Base-by-base conservation (phyloP, 23 tunicate genomes). In the Trididemnum nubilum region DNA sequence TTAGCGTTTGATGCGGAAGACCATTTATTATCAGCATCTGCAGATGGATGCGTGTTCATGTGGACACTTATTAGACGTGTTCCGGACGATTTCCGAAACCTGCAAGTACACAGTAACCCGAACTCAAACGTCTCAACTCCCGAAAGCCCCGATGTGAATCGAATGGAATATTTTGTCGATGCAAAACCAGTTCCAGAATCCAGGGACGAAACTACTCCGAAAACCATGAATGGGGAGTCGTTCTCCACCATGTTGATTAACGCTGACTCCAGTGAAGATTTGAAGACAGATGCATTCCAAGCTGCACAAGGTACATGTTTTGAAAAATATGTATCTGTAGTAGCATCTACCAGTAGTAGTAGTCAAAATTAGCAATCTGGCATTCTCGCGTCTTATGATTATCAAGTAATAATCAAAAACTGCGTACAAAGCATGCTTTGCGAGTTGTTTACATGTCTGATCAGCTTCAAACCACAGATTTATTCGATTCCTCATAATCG, bases 31-130 rank as follows among this genome's bases (percentile, higher is more conserved):
- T 84, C 95, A 0, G 78, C 89, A 1, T 90, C 95, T 0, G 95
- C 95, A 35, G 95, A 90, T 50, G 79, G 89, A 25, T 90, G 95
- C 70, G 57, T 84, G 34, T 90, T 90, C 58, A 73, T 79, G 34
- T 90, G 95, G 95, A 1, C 67, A 2, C 66, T 77, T 21, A 52
- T 12, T 51, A 50, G 36, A 15, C 65, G 67, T 1, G n/a, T 36
- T 19, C 25, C 44, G 28, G 81, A 77, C 23, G 81, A 77, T 36
- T 4, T 32, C 2, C 52, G 31, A 18, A 32, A 52, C 39, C 36
- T 54, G 9, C 81, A 77, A 12, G 2, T 69, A 2, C 3, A 38
- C 9, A 37, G 21, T 29, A 38, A 73, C 58, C 38, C 81, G 24
- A 57, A 35, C 9, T 77, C 81, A 2, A 21, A 24, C 23, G 81